Evolutionary conservation across 2,888 invertebrate species (phyloP).

Genomic region (Heliconius erato): DNA sequence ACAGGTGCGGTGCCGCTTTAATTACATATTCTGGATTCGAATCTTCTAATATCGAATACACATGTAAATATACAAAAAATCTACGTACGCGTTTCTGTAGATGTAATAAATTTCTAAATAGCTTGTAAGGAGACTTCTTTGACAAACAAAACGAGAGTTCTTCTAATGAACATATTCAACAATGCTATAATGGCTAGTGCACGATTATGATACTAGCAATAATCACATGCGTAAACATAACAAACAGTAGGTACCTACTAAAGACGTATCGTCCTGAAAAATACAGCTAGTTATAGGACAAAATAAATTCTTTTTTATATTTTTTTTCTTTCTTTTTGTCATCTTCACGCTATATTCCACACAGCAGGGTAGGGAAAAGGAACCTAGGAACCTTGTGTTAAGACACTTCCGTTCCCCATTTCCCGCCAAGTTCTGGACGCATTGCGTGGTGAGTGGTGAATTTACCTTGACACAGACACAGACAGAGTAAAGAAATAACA

Average conservation of each 20-base stretch:
- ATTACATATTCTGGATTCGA: not conserved
- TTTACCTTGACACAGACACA: no score
- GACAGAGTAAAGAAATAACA: no score
- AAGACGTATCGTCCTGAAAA: not conserved
- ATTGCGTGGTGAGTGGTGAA: no score
- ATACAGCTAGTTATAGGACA: not conserved
- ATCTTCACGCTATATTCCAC: not conserved
- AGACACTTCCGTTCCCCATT: no score
- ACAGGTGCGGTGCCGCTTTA: no score
- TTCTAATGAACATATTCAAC: constrained; percentile 25
- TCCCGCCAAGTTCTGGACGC: no score
- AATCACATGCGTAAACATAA: constrained; percentile 46
- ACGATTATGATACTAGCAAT: constrained; percentile 51
- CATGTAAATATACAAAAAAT: not conserved
- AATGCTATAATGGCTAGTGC: constrained; percentile 52
- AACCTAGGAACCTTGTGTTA: no score
- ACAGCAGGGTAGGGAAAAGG: not conserved
- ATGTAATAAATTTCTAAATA: not conserved
- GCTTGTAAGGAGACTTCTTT: not conserved
- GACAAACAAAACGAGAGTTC: not conserved
- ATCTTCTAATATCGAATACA: not conserved
- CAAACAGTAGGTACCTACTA: constrained; percentile 40
- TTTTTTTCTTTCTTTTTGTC: not conserved
- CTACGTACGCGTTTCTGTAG: not conserved
- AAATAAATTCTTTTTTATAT: not conserved